Conservation (phyloP, 2,113 vertebrate species). For the Neodon shergylaensis region DNA sequence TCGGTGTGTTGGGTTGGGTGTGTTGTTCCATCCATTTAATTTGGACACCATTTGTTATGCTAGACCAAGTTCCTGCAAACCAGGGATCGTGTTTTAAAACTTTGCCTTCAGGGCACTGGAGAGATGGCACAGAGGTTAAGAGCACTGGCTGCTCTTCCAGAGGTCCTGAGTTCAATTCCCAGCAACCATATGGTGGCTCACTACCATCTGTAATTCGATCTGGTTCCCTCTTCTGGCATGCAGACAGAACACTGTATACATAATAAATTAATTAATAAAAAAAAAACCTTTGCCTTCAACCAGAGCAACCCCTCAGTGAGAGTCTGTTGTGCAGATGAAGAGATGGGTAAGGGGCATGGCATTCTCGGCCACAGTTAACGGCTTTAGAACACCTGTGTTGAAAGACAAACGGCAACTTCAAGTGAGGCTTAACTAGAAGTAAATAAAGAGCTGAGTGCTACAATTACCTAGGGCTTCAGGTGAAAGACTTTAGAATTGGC, state of each 20-base stretch:
- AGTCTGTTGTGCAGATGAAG: background rate
- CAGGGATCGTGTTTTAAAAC: background rate
- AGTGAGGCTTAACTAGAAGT: background rate
- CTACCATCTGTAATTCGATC: no score
- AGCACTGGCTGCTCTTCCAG: no score
- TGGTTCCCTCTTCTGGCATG: no score
- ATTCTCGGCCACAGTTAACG: background rate
- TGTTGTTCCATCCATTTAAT: background rate
- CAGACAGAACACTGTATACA: no score
- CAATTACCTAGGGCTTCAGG: background rate
- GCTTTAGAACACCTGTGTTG: background rate
- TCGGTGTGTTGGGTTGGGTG: background rate
- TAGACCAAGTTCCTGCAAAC: background rate
- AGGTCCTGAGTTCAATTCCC: no score
- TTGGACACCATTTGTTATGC: background rate
- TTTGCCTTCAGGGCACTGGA: background rate
- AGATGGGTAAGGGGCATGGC: background rate
- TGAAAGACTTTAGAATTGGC: background rate
- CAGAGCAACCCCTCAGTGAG: background rate
- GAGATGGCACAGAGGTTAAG: no score
- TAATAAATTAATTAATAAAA: no score
- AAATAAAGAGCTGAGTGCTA: background rate
- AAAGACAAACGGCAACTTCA: background rate
- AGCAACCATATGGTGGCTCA: no score
- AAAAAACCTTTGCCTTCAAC: no score